Evolutionary conservation across 2,113 vertebrate species (phyloP), one percentile per base, ranked within the genome.

Genomic region (Blennius ocellaris): DNA sequence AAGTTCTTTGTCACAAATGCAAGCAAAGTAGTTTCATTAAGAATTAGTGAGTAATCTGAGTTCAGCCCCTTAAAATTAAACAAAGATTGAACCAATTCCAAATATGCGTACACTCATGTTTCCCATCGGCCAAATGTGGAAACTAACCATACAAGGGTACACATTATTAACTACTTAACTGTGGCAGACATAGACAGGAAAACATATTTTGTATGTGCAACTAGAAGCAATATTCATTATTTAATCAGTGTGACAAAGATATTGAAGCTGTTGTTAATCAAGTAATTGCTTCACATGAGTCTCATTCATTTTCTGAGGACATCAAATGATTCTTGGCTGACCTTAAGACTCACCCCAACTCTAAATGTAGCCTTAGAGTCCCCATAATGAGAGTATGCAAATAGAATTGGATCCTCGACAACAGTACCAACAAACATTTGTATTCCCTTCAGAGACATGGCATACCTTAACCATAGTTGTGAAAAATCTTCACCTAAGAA

Each of bases 81-180:
- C 50, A 11, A 39, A 3, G 69, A 50, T n/a, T 44, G 12, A 64
- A 78, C 50, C 14, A 39, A 3, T 48, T 55, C 69, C 2, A 11
- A 43, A 47, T 21, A 17, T 30, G 56, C 21, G 57, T 44, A 69
- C 0, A n/a, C 21, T 48, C 16, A 21, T 53, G 53, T 38, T 48
- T 44, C 17, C 10, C 45, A 43, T 8, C 37, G 16, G 0, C 1
- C 39, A 53, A 0, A 38, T 17, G 50, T 67, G 37, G 50, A 69
- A 74, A 72, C 15, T 50, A 5, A 67, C 50, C 43, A 62, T 16
- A 53, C 63, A 73, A 16, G 11, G 52, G 47, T 15, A 39, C 61
- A 62, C 47, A 45, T 49, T 59, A 54, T 61, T 16, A 70, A 63
- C 2, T 62, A 16, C 62, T 66, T 6, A 64, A 44, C 39, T 52